These are phyloP conservation scores for Nomada goodeniana DNA, from an alignment of 2,888 invertebrate genomes.

Conservation along the genomic window DNA sequence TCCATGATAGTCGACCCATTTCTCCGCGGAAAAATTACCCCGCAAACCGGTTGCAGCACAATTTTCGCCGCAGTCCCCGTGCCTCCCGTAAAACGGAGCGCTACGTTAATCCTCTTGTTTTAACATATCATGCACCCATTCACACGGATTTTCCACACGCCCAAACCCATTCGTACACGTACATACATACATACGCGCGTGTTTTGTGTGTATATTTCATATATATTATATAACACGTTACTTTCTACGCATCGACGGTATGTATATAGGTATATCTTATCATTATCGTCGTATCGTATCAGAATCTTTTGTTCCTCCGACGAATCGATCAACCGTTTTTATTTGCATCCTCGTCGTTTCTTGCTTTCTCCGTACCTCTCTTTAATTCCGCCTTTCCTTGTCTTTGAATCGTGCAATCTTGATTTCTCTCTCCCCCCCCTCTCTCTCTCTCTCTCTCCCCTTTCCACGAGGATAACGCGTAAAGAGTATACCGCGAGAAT, in stretches of 20 bases:
- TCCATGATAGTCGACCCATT: not conserved
- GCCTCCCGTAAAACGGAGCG: conserved; percentile 62
- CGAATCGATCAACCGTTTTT: conserved; percentile 36
- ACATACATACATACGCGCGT: conserved; percentile 29
- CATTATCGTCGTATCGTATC: conserved; percentile 62
- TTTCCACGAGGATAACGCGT: conserved; percentile 13
- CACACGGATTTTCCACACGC: conserved; percentile 1
- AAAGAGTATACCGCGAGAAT: conserved; percentile 25
- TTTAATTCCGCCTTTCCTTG: conserved; percentile 21
- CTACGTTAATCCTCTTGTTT: conserved; percentile 62
- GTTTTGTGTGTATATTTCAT: conserved; percentile 13
- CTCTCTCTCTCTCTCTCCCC: conserved; percentile 23
- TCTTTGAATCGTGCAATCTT: conserved; percentile 24
- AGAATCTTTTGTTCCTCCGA: conserved; percentile 64
- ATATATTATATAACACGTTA: conserved; percentile 56
- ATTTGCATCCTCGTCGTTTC: not conserved
- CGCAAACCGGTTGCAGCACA: conserved; percentile 13
- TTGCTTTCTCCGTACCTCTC: not conserved
- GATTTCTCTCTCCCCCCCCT: conserved; percentile 3
- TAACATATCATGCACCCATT: conserved; percentile 34
- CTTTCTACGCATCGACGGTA: conserved; percentile 70
- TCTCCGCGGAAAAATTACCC: conserved; percentile 17
- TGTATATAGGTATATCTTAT: conserved; percentile 63
- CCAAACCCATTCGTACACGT: conserved; percentile 28
- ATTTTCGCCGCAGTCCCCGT: conserved; percentile 38